phyloP scores from a whole-genome alignment of 2,888 invertebrate species.

The Coleophora deauratella region DNA sequence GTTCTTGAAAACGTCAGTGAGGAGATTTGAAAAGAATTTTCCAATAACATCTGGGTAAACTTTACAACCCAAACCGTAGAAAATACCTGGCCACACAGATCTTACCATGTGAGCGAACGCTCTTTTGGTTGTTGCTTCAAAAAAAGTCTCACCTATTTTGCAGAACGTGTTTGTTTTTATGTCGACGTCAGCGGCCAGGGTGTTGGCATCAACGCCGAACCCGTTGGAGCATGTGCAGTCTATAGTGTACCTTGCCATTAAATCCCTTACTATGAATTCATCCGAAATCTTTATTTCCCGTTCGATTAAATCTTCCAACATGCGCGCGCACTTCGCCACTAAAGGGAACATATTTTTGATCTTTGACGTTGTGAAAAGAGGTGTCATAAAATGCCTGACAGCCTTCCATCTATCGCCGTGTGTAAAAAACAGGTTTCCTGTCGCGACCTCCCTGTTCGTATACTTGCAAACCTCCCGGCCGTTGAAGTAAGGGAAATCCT shows the following conservation, averaged over 20 bases:
- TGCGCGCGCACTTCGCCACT: conserved; percentile 29
- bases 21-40: conserved; percentile 18
- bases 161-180: conserved; percentile 23
- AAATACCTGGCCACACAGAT: conserved; percentile 28
- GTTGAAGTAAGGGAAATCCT: conserved; percentile 25
- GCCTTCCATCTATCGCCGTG: conserved; percentile 49
- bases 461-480: conserved; percentile 29
- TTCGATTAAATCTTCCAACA: conserved; percentile 32
- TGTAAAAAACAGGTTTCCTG: conserved; percentile 33
- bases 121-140: conserved; percentile 14
- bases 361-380: conserved; percentile 44
- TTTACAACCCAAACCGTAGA: conserved; percentile 25
- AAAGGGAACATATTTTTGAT: conserved; percentile 52
- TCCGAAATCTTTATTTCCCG: conserved; percentile 18
- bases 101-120: conserved; percentile 18
- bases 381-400: conserved; percentile 42
- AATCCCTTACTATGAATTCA: conserved; percentile 24
- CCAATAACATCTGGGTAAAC: conserved; percentile 21
- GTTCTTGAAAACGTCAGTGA: conserved; percentile 14
- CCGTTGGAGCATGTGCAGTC: conserved; percentile 27
- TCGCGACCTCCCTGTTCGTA: conserved; percentile 28
- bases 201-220: conserved; percentile 30
- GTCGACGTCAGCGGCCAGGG: conserved; percentile 19
- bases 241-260: conserved; percentile 41
- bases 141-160: conserved; percentile 22